Base-by-base conservation (phyloP, 1,140 invertebrate genomes). In the Carcinoscorpius rotundicauda region DNA sequence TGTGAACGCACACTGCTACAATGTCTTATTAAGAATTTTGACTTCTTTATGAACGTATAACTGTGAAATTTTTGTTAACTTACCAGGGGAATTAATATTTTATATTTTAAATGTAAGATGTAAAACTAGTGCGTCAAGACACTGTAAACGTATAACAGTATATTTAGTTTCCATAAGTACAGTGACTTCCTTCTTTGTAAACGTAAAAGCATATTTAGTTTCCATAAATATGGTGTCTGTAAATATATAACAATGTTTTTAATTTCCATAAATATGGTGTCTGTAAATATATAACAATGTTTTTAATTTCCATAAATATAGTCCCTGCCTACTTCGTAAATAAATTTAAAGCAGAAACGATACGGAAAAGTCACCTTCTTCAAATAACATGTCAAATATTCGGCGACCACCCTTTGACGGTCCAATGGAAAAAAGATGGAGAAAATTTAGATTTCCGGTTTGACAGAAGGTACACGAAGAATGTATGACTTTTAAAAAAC, bases 321-420 rank as follows among this genome's bases (percentile, higher is more conserved):
- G 72, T 71, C 9, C 64, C 70, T 5, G 71, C 72, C 50, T 67
- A 72, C 66, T 74, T 74, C 61, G 65, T 63, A 55, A 59, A 64
- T n/a, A 68, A 71, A 63, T 70, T 71, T 57, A 63, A 61, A 53
- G 66, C 67, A 6, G 68, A 73, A 64, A 71, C 65, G 0, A 63
- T 68, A 10, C 64, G 67, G 48, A 70, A 68, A 63, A 74, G 72
- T 10, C 70, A 75, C 56, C 75, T 75, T 60, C 71, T 76, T 8
- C 73, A 72, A 6, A 68, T 80, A 64, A 74, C 75, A 52, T 80
- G 79, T 65, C 74, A 77, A 60, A 77, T 77, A 0, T 72, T 75
- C 66, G 79, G 79, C 4, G 79, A 80, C 66, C 69, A 75, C 49
- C 79, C 79, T n/a, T 73, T 80, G 9, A 70, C 71, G 10, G 73